A percentile compares a stretch with the other conserved stretches of the same genome.
phyloP scores from a whole-genome alignment of 2,888 invertebrate genomes.

The Drosophila histrio region DNA sequence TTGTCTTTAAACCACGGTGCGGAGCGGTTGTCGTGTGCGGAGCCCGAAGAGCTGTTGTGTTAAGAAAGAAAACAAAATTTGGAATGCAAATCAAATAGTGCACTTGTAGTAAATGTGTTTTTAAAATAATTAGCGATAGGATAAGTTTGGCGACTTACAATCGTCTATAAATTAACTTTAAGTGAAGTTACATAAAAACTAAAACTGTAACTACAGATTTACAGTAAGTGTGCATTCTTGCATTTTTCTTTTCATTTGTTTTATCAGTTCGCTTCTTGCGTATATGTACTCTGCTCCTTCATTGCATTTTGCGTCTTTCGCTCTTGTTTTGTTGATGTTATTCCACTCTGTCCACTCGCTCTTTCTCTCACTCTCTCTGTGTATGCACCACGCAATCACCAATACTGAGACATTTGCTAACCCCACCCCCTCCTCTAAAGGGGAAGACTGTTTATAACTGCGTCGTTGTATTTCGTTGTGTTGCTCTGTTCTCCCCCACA shows the following conservation, averaged over 20 bases:
- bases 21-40: conserved; percentile 23
- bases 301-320: conserved; percentile 43
- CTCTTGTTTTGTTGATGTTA: conserved; percentile 44
- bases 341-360: conserved; percentile 1
- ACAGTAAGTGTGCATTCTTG: conserved; percentile 62
- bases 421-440: conserved; percentile 3
- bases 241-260: conserved; percentile 45
- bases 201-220: conserved; percentile 58
- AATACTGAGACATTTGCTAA: neutral
- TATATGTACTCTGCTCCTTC: conserved; percentile 20
- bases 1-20: conserved; percentile 16
- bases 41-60: conserved; percentile 7
- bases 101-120: conserved; percentile 9
- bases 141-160: neutral
- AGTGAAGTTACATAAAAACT: conserved; percentile 56
- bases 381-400: conserved; percentile 39
- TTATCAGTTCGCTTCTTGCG: conserved; percentile 44
- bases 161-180: neutral
- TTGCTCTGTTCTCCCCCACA: conserved; percentile 29
- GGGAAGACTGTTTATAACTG: conserved; percentile 37
- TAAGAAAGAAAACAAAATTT: conserved; percentile 22
- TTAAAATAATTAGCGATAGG: neutral
- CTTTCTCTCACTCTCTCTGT: conserved; percentile 1
- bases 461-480: conserved; percentile 48
- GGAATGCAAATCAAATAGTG: conserved; percentile 20